Percentiles rank a stretch among this genome's conserved stretches.
These are phyloP conservation scores for Amblyraja radiata DNA, from an alignment of 2,797 vertebrate genomes.

Conservation along the genomic window DNA sequence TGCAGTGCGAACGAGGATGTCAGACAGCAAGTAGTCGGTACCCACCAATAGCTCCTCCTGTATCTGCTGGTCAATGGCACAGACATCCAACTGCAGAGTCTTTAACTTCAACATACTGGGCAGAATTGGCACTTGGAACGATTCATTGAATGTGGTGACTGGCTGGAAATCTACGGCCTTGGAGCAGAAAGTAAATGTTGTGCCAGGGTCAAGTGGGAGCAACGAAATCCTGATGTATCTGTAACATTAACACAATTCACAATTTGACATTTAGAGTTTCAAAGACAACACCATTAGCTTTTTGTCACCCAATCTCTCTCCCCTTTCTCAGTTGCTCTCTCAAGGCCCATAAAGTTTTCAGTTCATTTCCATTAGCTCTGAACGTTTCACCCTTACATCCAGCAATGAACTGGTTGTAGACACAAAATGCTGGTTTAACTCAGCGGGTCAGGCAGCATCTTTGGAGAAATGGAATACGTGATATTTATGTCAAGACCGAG, in stretches of 20 bases:
- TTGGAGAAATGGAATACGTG: too few species aligned
- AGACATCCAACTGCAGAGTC: constrained; percentile 80
- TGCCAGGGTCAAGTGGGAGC: constrained; percentile 73
- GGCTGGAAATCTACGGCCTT: constrained; percentile 79
- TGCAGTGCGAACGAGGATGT: neutral
- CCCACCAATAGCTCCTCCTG: constrained; percentile 87
- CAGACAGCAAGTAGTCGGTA: neutral
- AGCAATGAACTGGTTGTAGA: too few species aligned
- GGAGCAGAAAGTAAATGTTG: constrained; percentile 84
- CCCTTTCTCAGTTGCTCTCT: neutral
- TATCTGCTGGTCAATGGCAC: constrained; percentile 71
- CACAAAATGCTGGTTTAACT: too few species aligned
- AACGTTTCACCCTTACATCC: too few species aligned
- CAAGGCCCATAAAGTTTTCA: too few species aligned
- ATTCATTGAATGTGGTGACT: constrained; percentile 83
- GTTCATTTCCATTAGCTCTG: too few species aligned
- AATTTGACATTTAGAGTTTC: neutral
- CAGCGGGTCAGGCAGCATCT: too few species aligned
- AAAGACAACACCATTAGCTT: too few species aligned
- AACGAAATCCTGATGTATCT: constrained; percentile 88
- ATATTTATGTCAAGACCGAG: too few species aligned
- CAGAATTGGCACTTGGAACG: constrained; percentile 80
- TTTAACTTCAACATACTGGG: constrained; percentile 65
- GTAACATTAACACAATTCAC: constrained; percentile 41
- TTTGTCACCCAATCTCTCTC: neutral